Evolutionary conservation across 2,113 vertebrate species (phyloP).

Genomic region (Petroica traversi): DNA sequence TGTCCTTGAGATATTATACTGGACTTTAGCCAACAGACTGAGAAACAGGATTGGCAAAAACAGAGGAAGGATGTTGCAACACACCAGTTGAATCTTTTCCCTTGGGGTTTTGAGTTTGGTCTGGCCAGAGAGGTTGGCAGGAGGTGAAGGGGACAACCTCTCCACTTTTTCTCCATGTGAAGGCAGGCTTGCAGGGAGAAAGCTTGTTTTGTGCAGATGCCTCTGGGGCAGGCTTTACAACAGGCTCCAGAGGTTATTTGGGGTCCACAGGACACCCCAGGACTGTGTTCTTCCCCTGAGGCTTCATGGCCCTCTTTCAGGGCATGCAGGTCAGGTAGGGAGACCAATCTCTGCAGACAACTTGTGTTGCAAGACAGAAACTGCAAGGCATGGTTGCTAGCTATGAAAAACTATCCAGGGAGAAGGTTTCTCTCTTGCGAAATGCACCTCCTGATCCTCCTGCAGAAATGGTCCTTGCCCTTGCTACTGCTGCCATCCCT

Average conservation of each 20-base stretch:
- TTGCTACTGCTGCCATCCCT: not conserved
- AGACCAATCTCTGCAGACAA: not conserved
- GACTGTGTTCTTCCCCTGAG: not conserved
- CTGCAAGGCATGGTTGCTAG: constrained; percentile 3
- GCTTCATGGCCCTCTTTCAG: not conserved
- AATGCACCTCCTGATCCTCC: not conserved
- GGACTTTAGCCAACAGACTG: not conserved
- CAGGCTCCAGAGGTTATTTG: fast-evolving
- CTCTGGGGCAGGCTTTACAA: not conserved
- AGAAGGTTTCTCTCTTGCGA: not conserved
- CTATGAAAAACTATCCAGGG: not conserved
- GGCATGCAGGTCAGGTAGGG: not conserved
- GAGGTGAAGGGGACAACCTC: not conserved
- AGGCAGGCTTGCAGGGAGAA: not conserved
- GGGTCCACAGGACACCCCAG: not conserved
- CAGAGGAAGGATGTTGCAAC: not conserved
- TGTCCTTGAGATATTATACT: not conserved
- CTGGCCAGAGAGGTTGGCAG: not conserved
- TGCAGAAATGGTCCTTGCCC: not conserved
- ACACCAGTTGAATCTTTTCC: not conserved
- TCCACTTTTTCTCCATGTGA: not conserved
- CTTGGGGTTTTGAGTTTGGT: not conserved
- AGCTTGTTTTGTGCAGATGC: not conserved
- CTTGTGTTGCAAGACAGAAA: constrained; percentile 36
- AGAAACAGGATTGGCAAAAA: not conserved